Evolutionary conservation across 2,797 vertebrate species (phyloP).

Genomic region (Kryptopterus vitreolus): DNA sequence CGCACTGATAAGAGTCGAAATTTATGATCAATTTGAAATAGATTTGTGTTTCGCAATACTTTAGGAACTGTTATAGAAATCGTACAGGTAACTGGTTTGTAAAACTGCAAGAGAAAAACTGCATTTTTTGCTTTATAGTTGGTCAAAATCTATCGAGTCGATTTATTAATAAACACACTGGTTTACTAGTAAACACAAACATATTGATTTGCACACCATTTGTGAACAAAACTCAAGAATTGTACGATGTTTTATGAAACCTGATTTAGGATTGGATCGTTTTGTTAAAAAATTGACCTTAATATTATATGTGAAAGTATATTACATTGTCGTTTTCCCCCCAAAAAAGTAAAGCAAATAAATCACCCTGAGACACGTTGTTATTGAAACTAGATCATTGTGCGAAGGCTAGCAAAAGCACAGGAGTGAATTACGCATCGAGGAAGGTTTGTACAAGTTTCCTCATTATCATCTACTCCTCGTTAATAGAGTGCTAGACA

Average conservation of each 20-base stretch:
- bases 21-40: not conserved
- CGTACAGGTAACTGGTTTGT: not conserved
- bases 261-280: not conserved
- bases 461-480: conserved; percentile 3
- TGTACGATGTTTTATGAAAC: not conserved
- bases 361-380: not conserved
- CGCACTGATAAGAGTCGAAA: not conserved
- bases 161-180: no score
- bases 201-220: no score
- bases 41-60: not conserved
- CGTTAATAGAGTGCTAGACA: not conserved
- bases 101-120: not conserved
- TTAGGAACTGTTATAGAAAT: not conserved
- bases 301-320: not conserved
- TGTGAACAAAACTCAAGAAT: no score
- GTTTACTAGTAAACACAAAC: no score
- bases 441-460: not conserved
- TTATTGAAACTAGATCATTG: conserved; percentile 2
- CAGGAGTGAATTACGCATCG: not conserved
- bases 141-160: no score
- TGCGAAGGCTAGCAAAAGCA: not conserved
- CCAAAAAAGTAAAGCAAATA: no score
- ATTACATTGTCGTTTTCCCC: not conserved
- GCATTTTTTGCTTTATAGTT: no score
- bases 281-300: not conserved